Base-by-base conservation (phyloP, 1,140 invertebrate species). In the Drusus annulatus region DNA sequence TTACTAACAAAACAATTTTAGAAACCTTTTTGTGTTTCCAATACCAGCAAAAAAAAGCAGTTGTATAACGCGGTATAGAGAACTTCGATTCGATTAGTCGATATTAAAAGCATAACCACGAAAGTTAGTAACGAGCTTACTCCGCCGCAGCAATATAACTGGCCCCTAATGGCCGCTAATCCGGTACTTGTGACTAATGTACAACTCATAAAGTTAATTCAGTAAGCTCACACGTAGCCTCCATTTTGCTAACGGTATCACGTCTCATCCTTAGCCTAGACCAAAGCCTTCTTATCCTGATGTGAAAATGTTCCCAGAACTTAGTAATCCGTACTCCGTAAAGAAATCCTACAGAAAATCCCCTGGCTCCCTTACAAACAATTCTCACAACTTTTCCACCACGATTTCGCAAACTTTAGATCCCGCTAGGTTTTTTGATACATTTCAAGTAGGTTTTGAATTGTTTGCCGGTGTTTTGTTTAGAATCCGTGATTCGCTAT, bases 251-350 rank as follows among this genome's bases (percentile, higher is more conserved):
- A 74, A 74, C 50, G 25, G 50, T 52, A 74, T 74, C 69, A 74
- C 69, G 69, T 56, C 50, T 56, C 69, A 45, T 56, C 52, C 51
- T 31, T 25, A 74, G 52, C 52, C 69, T 74, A 54, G 50, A 52
- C 50, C 69, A 74, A 74, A 74, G 69, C 69, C 51, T 56, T 31
- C 51, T 74, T 74, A 74, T 74, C 69, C 69, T 74, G 69, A 74
- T 74, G 69, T 74, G 69, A 74, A 74, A 74, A 74, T 74, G 69
- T 74, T 74, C 69, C 50, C 50, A 21, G 52, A 74, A 74, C 69
- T 74, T 74, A 28, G 69, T 74, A 74, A 74, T 74, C 69, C 69
- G n/a, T 7, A 31, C 50, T 74, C 50, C 69, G 69, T 74, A 54
- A 74, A 74, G 69, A 74, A 74, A 74, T 74, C 69, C 69, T 52